Evolutionary conservation across 1,140 invertebrate genomes (phyloP).

Genomic region (Lepidurus packardi): DNA sequence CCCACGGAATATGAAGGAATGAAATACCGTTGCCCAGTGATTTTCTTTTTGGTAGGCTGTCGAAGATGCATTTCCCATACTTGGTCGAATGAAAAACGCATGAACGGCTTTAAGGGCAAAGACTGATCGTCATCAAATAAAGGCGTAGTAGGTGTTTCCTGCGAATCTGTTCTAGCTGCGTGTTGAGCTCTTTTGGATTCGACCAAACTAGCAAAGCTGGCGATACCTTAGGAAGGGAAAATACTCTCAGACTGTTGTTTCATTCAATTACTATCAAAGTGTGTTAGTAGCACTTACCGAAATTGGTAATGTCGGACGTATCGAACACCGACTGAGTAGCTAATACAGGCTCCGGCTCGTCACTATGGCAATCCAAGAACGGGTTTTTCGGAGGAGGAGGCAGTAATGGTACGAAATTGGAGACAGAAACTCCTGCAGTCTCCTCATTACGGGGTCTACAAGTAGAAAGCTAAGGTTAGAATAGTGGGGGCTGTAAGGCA

Average conservation of each 20-base stretch:
- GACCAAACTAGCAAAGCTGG: not conserved
- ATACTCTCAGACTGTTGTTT: not conserved
- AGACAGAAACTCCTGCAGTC: conserved; percentile 16
- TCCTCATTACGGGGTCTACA: conserved; percentile 35
- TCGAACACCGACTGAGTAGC: not conserved
- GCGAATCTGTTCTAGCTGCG: conserved; percentile 52
- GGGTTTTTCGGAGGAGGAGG: conserved; percentile 64
- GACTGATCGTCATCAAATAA: conserved; percentile 92
- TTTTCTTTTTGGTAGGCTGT: conserved; percentile 96
- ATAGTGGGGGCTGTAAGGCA: not conserved
- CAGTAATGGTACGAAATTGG: conserved; percentile 51
- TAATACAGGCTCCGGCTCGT: conserved; percentile 25
- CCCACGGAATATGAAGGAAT: not conserved
- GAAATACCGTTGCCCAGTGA: conserved; percentile 74
- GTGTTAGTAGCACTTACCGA: not conserved
- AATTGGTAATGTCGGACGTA: not conserved
- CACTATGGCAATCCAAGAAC: conserved; percentile 42
- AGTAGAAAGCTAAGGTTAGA: conserved; percentile 26
- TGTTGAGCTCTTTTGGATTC: conserved; percentile 6
- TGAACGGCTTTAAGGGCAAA: conserved; percentile 87
- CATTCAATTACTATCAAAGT: not conserved
- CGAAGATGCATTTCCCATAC: conserved; percentile 94
- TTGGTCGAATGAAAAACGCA: conserved; percentile 47
- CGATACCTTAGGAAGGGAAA: not conserved
- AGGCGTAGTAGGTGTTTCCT: conserved; percentile 80